Percentiles rank a stretch among this genome's conserved stretches.
phyloP scores from a whole-genome alignment of 2,113 vertebrate species.

The Orycteropus afer region DNA sequence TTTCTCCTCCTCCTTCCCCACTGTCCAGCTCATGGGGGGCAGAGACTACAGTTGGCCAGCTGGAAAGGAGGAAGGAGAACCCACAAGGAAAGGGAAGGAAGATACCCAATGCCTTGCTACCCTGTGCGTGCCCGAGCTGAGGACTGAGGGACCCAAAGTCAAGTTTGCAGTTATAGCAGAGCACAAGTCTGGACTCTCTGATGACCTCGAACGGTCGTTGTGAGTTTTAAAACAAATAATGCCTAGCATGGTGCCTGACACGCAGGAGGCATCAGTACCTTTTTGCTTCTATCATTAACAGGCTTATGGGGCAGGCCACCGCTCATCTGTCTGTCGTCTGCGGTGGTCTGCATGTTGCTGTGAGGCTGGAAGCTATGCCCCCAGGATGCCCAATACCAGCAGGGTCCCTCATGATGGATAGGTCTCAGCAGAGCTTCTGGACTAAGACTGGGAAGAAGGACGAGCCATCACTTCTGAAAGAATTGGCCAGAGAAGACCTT shows the following conservation, averaged over 20 bases:
- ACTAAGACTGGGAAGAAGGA: too few relatives aligned
- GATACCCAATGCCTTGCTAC: neutral
- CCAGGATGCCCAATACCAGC: too few relatives aligned
- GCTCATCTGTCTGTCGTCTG: too few relatives aligned
- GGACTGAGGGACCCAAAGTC: too few relatives aligned
- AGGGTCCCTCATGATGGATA: too few relatives aligned
- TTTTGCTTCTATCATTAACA: neutral
- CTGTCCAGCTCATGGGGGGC: neutral
- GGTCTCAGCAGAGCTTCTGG: too few relatives aligned
- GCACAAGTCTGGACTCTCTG: accelerated
- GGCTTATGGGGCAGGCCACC: neutral
- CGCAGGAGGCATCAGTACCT: neutral
- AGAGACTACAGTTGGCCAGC: neutral
- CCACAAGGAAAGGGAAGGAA: neutral
- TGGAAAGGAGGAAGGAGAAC: neutral
- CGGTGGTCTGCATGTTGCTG: too few relatives aligned
- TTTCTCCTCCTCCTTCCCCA: neutral
- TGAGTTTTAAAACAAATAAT: neutral
- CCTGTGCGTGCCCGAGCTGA: neutral
- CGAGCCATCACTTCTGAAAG: too few relatives aligned
- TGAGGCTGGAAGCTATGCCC: too few relatives aligned
- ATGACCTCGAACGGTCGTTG: neutral
- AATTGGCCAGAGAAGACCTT: too few relatives aligned
- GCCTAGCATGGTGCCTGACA: neutral
- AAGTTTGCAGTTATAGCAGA: too few relatives aligned